These are phyloP conservation scores for Actinemys pallida DNA, from an alignment of 2,113 vertebrate species.

Conservation along the genomic window DNA sequence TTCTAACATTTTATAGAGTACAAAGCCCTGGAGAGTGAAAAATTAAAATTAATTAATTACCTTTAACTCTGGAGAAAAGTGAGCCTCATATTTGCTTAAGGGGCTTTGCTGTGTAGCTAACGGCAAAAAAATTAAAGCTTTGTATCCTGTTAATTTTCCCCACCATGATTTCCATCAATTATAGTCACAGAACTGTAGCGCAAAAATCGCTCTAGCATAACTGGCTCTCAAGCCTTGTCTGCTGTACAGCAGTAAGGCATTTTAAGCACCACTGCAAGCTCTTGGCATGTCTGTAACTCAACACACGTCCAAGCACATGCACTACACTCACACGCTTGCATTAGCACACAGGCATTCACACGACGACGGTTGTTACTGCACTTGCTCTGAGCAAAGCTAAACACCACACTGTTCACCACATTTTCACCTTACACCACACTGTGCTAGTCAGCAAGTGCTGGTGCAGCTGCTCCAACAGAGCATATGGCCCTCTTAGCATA, in stretches of 20 bases:
- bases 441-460: neutral
- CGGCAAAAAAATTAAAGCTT: neutral
- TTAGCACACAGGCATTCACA: neutral
- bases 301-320: neutral
- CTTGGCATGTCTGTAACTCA: neutral
- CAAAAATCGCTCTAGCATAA: neutral
- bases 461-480: neutral
- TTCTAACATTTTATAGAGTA: neutral
- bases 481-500: neutral
- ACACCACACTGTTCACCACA: neutral
- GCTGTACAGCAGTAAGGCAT: neutral
- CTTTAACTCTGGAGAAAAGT: neutral
- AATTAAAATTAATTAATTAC: neutral
- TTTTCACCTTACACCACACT: neutral
- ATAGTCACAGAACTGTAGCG: neutral
- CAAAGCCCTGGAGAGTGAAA: neutral
- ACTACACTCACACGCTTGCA: neutral
- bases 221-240: neutral
- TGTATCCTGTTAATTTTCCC: neutral
- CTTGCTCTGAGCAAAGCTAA: neutral
- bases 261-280: neutral
- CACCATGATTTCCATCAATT: neutral
- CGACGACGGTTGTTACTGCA: neutral
- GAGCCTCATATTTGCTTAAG: neutral
- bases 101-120: neutral